Conservation (phyloP, 1,140 invertebrate genomes). For the Drosophila kanapiae region DNA sequence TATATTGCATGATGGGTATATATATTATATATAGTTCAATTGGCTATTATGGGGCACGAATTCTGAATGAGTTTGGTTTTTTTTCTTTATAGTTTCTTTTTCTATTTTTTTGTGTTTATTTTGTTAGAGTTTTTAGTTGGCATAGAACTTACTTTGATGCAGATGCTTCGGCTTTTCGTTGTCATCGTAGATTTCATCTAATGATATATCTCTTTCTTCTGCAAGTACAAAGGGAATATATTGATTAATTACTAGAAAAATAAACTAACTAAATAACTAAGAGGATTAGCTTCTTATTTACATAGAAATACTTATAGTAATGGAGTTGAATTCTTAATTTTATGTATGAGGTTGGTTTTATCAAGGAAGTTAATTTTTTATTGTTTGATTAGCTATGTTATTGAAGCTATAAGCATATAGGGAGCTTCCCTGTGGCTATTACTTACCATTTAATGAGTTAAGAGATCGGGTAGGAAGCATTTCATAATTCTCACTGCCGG, state of each 20-base stretch:
- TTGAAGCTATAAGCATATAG: too few species aligned
- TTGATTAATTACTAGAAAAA: too few species aligned
- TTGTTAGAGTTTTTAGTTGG: slow-evolving; percentile 1
- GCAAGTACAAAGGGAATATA: slow-evolving; percentile 1
- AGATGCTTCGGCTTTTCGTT: slow-evolving; percentile 85
- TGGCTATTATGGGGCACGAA: slow-evolving; percentile 40
- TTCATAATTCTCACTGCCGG: slow-evolving; percentile 94
- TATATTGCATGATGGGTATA: slow-evolving; percentile 12
- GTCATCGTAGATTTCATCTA: slow-evolving; percentile 89
- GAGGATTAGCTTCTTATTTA: too few species aligned
- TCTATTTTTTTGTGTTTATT: slow-evolving; percentile 8
- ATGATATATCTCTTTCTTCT: slow-evolving; percentile 85
- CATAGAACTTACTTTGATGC: slow-evolving; percentile 83
- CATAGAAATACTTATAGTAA: too few species aligned
- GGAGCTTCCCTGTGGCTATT: too few species aligned
- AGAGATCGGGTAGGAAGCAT: slow-evolving; percentile 87
- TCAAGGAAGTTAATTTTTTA: too few species aligned
- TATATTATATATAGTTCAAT: slow-evolving; percentile 18
- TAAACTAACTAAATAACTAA: too few species aligned
- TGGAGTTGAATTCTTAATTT: too few species aligned
- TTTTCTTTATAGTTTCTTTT: slow-evolving; percentile 11
- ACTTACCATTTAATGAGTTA: slow-evolving; percentile 85
- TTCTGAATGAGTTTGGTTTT: slow-evolving; percentile 47
- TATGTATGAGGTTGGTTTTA: too few species aligned
- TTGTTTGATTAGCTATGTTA: too few species aligned